phyloP scores from a whole-genome alignment of 2,888 invertebrate genomes.

The Hirtodrosophila histrioides region DNA sequence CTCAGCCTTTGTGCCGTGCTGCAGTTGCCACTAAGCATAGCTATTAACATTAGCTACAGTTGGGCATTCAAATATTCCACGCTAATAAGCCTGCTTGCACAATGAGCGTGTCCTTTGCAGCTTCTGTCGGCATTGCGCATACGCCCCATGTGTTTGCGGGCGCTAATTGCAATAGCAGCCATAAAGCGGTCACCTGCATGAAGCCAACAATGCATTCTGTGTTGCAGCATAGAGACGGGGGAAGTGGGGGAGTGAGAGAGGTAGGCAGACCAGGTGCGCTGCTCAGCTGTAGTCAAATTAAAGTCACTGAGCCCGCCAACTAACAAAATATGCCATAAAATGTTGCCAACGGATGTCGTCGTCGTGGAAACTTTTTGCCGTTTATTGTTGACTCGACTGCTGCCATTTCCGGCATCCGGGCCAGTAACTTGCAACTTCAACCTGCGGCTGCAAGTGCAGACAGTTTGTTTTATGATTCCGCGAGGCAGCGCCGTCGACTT shows the following conservation, averaged over 20 bases:
- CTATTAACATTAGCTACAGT: constrained; percentile 14
- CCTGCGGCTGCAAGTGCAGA: constrained; percentile 31
- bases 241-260: not conserved
- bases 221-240: constrained; percentile 17
- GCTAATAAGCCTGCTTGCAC: constrained; percentile 5
- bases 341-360: constrained; percentile 61
- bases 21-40: constrained; percentile 7
- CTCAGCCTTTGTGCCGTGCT: not conserved
- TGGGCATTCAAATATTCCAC: constrained; percentile 12
- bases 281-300: constrained; percentile 48
- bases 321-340: constrained; percentile 63
- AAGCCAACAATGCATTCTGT: constrained; percentile 46
- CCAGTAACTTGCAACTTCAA: constrained; percentile 18
- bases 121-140: constrained; percentile 37
- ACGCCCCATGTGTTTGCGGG: constrained; percentile 49
- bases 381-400: constrained; percentile 71
- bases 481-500: constrained; percentile 3
- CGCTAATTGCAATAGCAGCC: constrained; percentile 50
- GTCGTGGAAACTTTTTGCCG: constrained; percentile 60
- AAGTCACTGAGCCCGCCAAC: constrained; percentile 55
- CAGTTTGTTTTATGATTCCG: constrained; percentile 66
- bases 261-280: constrained; percentile 43
- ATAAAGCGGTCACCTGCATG: constrained; percentile 24
- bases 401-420: constrained; percentile 63
- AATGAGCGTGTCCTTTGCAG: not conserved